These are phyloP conservation scores for Indri indri DNA, from an alignment of 2,113 vertebrate genomes.

Conservation along the genomic window DNA sequence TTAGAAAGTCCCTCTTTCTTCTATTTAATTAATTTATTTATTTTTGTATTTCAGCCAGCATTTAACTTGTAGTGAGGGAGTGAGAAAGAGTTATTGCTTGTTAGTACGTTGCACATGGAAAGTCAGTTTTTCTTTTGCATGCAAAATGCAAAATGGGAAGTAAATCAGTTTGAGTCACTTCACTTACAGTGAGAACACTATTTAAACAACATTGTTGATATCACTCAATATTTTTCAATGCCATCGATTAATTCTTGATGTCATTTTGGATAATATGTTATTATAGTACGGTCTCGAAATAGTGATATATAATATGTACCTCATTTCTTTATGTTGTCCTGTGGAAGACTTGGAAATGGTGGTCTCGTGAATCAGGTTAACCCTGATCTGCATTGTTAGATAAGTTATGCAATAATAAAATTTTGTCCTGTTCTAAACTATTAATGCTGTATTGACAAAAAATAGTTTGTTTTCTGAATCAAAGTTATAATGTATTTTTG, in stretches of 20 bases:
- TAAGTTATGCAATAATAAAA: not conserved
- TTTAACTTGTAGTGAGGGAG: not conserved
- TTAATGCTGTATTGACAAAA: not conserved
- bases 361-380: conserved; percentile 25
- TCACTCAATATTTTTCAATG: conserved; percentile 44
- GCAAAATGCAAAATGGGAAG: conserved; percentile 52
- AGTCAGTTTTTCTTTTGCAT: conserved; percentile 69
- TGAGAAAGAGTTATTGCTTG: conserved; percentile 54
- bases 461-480: conserved; percentile 6
- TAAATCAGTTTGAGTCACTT: conserved; percentile 66
- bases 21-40: not conserved
- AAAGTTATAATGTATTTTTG: conserved; percentile 15
- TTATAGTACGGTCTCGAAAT: not conserved
- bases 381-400: not conserved
- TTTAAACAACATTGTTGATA: conserved; percentile 65
- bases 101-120: conserved; percentile 17
- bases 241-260: conserved; percentile 57
- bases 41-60: not conserved
- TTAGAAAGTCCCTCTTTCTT: not conserved
- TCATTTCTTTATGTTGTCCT: conserved; percentile 53
- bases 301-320: not conserved
- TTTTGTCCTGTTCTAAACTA: not conserved
- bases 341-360: conserved; percentile 55
- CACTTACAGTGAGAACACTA: conserved; percentile 56
- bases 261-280: conserved; percentile 6